Percentiles rank a stretch among this genome's conserved stretches.
Conservation (phyloP, 2,888 invertebrate genomes). For the Auanema sp. region DNA sequence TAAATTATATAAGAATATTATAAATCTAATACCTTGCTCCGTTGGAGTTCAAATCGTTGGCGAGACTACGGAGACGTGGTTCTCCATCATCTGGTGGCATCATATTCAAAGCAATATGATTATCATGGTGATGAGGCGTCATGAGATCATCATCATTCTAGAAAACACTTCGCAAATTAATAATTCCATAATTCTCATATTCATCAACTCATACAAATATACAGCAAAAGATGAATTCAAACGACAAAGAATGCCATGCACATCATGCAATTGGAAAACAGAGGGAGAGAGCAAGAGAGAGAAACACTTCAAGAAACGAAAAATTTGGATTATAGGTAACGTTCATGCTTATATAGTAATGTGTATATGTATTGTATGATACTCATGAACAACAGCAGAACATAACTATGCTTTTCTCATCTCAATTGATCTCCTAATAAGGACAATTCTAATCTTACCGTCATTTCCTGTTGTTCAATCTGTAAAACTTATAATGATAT, state of each 20-base stretch:
- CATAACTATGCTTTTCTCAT: too few species aligned
- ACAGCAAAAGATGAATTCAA: too few species aligned
- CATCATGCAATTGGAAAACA: neutral
- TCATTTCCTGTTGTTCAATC: too few species aligned
- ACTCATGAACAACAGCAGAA: too few species aligned
- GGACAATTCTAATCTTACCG: too few species aligned
- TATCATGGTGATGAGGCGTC: constrained; percentile 10
- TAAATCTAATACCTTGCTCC: constrained; percentile 30
- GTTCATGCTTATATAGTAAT: too few species aligned
- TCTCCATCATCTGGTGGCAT: constrained; percentile 36
- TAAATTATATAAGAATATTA: neutral
- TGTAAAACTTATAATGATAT: too few species aligned
- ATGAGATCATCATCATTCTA: constrained; percentile 26
- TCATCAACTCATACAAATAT: too few species aligned
- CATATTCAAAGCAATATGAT: constrained; percentile 49
- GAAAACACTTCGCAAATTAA: constrained; percentile 1
- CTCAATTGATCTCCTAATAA: too few species aligned
- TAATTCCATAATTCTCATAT: too few species aligned
- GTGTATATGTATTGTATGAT: too few species aligned
- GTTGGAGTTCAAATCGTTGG: constrained; percentile 36
- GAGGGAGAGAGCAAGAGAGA: neutral
- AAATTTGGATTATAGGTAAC: too few species aligned
- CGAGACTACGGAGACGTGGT: constrained; percentile 43
- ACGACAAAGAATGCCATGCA: neutral
- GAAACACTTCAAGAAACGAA: constrained; percentile 1